These are phyloP conservation scores for Chloroceryle aenea DNA, from an alignment of 2,113 vertebrate genomes.

Conservation along the genomic window DNA sequence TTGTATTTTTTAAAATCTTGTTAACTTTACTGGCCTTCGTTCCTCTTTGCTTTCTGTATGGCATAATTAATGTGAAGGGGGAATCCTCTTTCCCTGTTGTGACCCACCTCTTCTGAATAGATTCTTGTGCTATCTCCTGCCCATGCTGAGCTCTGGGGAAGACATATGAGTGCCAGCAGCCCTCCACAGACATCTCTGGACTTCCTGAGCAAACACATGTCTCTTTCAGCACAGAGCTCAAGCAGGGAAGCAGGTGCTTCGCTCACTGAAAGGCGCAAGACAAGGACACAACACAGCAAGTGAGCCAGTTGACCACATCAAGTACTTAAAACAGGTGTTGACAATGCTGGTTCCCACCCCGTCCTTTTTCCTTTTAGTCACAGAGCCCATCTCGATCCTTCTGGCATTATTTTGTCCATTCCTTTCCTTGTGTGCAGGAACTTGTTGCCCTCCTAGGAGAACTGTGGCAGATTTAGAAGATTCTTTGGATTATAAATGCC, in stretches of 20 bases:
- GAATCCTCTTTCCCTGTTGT: slow-evolving; percentile 24
- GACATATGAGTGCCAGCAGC: slow-evolving; percentile 54
- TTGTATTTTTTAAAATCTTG: neutral
- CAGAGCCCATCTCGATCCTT: neutral
- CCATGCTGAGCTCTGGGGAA: slow-evolving; percentile 31
- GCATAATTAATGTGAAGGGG: slow-evolving; percentile 70
- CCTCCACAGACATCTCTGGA: slow-evolving; percentile 29
- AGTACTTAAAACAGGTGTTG: slow-evolving; percentile 14
- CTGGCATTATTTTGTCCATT: slow-evolving; percentile 33
- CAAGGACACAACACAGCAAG: neutral
- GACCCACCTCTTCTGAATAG: slow-evolving; percentile 32
- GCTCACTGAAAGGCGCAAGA: slow-evolving; percentile 20
- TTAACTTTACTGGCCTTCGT: slow-evolving; percentile 76
- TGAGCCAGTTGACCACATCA: slow-evolving; percentile 24
- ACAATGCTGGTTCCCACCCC: neutral
- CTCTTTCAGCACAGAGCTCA: slow-evolving; percentile 4
- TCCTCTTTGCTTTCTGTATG: slow-evolving; percentile 74
- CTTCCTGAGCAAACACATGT: slow-evolving; percentile 25
- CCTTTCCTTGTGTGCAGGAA: slow-evolving; percentile 38
- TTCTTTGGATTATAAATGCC: slow-evolving; percentile 66
- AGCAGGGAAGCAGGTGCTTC: neutral
- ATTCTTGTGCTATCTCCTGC: slow-evolving; percentile 28
- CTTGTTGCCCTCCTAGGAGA: slow-evolving; percentile 13
- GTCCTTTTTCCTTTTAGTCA: slow-evolving; percentile 27
- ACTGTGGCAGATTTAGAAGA: slow-evolving; percentile 27